Evolutionary conservation across 1,140 invertebrate genomes (phyloP).

Genomic region (Leptonema lineaticorne): DNA sequence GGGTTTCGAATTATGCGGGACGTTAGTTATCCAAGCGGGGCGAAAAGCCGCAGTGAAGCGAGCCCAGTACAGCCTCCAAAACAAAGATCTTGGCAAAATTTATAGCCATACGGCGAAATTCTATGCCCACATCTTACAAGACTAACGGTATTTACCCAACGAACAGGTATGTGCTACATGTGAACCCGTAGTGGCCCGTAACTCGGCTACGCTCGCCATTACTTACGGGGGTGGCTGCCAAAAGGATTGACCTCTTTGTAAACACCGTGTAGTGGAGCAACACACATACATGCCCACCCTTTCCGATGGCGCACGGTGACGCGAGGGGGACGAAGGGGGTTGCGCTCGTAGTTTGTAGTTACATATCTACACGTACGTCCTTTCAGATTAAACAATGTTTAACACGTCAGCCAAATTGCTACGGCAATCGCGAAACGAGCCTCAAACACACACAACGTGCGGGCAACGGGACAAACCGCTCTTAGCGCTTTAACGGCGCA

Average conservation of each 20-base stretch:
- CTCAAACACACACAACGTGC: not conserved
- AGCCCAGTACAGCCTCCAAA: slow-evolving; percentile 1
- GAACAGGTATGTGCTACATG: slow-evolving; percentile 27
- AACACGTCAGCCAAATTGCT: slow-evolving; percentile 1
- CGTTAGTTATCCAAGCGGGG: not conserved
- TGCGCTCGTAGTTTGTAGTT: not conserved
- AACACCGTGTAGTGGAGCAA: slow-evolving; percentile 18
- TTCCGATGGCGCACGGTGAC: too few species aligned
- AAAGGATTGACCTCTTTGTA: slow-evolving; percentile 33
- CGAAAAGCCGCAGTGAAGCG: slow-evolving; percentile 7
- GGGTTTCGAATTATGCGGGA: too few species aligned
- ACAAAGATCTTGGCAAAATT: slow-evolving; percentile 39
- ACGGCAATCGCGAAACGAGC: slow-evolving; percentile 1
- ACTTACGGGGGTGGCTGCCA: slow-evolving; percentile 27
- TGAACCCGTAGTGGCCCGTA: slow-evolving; percentile 20
- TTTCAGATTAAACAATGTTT: not conserved
- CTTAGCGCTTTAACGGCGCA: not conserved
- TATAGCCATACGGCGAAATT: slow-evolving; percentile 37
- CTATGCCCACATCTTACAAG: slow-evolving; percentile 36
- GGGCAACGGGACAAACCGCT: not conserved
- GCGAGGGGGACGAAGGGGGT: too few species aligned
- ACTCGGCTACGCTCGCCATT: slow-evolving; percentile 26
- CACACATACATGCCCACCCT: slow-evolving; percentile 4
- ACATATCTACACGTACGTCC: not conserved
- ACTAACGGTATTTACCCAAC: slow-evolving; percentile 33